A percentile compares a stretch with the other conserved stretches of the same genome.
These are phyloP conservation scores for Phylloscopus trochilus DNA, from an alignment of 2,113 vertebrate species.

Conservation along the genomic window DNA sequence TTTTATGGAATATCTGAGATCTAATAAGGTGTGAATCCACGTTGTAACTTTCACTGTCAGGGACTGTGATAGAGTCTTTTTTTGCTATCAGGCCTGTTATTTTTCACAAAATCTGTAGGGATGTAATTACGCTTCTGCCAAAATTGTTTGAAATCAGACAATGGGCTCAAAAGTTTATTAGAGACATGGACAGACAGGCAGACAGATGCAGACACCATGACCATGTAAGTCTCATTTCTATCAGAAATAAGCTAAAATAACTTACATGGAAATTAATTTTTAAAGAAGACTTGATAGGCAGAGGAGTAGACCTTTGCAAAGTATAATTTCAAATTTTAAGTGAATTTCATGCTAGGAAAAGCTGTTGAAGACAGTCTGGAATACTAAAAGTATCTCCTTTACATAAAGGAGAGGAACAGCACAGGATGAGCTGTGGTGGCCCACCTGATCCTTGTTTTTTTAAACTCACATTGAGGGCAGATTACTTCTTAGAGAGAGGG, in stretches of 20 bases:
- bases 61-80: neutral
- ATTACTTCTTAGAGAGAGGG: neutral
- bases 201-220: neutral
- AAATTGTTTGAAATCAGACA: neutral
- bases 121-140: neutral
- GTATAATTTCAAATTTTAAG: conserved; percentile 6
- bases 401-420: neutral
- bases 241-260: neutral
- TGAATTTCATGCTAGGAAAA: conserved; percentile 34
- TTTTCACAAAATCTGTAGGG: neutral
- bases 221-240: neutral
- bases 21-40: neutral
- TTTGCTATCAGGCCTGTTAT: neutral
- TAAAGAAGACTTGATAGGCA: neutral
- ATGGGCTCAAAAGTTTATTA: neutral
- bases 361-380: neutral
- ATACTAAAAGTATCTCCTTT: neutral
- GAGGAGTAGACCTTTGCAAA: neutral
- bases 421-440: neutral
- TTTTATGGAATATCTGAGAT: neutral
- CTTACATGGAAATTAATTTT: neutral
- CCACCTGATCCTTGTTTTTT: neutral
- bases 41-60: neutral
- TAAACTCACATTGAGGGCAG: neutral
- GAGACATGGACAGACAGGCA: conserved; percentile 3